Evolutionary conservation across 2,888 invertebrate species (phyloP).

Genomic region (Junonia oenone): DNA sequence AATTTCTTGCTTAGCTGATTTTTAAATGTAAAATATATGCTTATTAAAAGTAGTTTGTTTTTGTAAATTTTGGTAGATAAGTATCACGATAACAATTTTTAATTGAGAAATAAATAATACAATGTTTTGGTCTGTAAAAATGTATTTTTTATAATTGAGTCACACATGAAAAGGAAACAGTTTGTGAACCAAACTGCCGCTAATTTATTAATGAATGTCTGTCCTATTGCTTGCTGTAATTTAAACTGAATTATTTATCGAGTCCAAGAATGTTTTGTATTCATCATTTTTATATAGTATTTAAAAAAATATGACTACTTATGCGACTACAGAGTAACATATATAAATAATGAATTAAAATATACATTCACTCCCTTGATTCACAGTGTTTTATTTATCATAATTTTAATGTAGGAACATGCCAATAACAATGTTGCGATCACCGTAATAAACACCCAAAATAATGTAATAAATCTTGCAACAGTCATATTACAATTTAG

Average conservation of each 20-base stretch:
- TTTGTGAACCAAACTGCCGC: conserved; percentile 33
- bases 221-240: background rate
- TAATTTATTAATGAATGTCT: background rate
- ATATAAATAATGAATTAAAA: conserved; percentile 51
- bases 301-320: conserved; percentile 74
- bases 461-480: background rate
- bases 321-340: conserved; percentile 51
- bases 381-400: conserved; percentile 38
- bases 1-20: too few species aligned
- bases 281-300: conserved; percentile 32
- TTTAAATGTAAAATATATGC: too few species aligned
- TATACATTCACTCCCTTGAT: conserved; percentile 46
- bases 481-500: background rate
- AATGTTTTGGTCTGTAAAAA: conserved; percentile 62
- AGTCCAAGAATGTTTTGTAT: background rate
- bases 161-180: conserved; percentile 46
- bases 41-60: too few species aligned
- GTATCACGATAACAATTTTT: too few species aligned
- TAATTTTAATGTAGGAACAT: conserved; percentile 51
- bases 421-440: conserved; percentile 41
- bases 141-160: conserved; percentile 57
- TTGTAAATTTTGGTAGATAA: too few species aligned
- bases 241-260: background rate
- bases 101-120: conserved; percentile 36
- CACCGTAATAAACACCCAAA: conserved; percentile 15